phyloP scores from a whole-genome alignment of 2,797 vertebrate genomes.

The Merluccius polli region DNA sequence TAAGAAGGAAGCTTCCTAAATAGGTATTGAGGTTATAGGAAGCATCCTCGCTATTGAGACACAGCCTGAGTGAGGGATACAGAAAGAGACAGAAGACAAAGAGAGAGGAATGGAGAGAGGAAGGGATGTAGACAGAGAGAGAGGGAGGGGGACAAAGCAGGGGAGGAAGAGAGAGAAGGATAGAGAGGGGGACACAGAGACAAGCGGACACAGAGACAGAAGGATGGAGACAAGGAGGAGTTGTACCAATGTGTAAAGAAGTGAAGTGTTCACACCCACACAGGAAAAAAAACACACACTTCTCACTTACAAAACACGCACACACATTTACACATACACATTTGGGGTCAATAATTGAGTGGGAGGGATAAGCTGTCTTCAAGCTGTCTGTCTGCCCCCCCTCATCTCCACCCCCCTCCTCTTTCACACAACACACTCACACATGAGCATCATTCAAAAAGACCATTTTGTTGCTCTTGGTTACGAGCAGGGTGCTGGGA shows the following conservation, averaged over 20 bases:
- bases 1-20: no score
- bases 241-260: neutral
- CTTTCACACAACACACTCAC: neutral
- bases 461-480: slow-evolving; percentile 57
- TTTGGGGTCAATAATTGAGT: neutral
- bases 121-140: neutral
- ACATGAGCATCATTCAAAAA: slow-evolving; percentile 50
- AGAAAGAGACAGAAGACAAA: neutral
- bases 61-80: no score
- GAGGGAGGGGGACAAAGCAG: neutral
- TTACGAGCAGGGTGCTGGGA: slow-evolving; percentile 39
- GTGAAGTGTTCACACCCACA: neutral
- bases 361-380: neutral
- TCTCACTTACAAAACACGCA: neutral
- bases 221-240: neutral
- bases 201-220: neutral
- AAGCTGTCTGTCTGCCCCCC: neutral
- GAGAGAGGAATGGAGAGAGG: neutral
- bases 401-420: slow-evolving; percentile 18
- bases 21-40: no score
- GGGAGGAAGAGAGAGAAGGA: neutral
- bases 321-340: neutral
- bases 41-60: no score
- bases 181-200: neutral
- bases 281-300: neutral